phyloP scores from a whole-genome alignment of 30 jellyfish, hydroid and myxozoan species.

The Catostylus mosaicus region DNA sequence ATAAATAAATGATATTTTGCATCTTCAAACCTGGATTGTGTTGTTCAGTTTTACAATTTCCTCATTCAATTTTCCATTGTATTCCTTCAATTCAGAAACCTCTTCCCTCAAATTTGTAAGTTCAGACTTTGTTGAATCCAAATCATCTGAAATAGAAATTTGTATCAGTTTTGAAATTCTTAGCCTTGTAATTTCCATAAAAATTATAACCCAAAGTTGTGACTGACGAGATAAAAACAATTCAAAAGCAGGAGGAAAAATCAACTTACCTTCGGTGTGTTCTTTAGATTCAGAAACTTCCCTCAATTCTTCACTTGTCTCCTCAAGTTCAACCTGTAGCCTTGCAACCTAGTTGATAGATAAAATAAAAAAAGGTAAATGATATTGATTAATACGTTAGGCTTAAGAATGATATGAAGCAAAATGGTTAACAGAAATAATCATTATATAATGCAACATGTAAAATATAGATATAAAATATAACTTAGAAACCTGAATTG shows the following conservation, averaged over 20 bases:
- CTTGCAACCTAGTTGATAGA: constrained; percentile 56
- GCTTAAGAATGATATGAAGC: no score
- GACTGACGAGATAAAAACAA: neutral
- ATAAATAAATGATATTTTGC: neutral
- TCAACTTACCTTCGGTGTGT: constrained; percentile 13
- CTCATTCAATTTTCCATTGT: constrained; percentile 46
- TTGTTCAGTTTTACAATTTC: constrained; percentile 38
- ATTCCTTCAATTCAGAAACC: constrained; percentile 30
- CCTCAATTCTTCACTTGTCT: constrained; percentile 37
- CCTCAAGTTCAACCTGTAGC: constrained; percentile 45
- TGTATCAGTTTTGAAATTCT: neutral
- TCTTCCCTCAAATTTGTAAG: constrained; percentile 32
- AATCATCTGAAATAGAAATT: constrained; percentile 26
- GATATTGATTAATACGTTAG: no score
- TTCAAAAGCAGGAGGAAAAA: neutral
- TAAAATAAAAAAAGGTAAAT: no score
- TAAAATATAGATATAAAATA: no score
- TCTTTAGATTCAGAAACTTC: constrained; percentile 36
- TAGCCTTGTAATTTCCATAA: neutral
- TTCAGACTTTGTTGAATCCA: constrained; percentile 21
- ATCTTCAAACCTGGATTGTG: constrained; percentile 51
- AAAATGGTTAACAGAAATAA: no score
- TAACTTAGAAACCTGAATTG: constrained; percentile 48
- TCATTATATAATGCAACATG: no score
- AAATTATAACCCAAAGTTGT: neutral